phyloP scores from a whole-genome alignment of 2,113 vertebrate species.

The Mirounga angustirostris region DNA sequence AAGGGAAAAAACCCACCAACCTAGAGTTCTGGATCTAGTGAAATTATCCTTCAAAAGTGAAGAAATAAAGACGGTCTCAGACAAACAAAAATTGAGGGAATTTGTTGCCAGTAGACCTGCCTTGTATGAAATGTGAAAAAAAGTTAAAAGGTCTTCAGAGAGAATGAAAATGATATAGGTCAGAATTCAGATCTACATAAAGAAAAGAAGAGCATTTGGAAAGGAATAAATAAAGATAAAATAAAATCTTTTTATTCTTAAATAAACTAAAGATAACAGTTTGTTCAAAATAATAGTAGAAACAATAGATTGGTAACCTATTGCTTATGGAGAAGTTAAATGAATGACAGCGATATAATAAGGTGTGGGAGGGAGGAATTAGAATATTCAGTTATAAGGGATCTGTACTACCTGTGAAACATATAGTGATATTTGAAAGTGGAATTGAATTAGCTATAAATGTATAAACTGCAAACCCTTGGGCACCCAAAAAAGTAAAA shows the following conservation, averaged over 20 bases:
- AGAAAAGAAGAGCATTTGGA: background rate
- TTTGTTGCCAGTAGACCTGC: background rate
- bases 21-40: background rate
- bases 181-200: background rate
- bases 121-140: background rate
- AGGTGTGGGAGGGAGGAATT: background rate
- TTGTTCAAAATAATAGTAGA: background rate
- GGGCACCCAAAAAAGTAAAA: background rate
- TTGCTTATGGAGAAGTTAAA: background rate
- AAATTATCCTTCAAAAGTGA: background rate
- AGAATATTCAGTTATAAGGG: background rate
- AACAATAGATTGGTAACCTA: background rate
- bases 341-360: background rate
- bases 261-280: background rate
- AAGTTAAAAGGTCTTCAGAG: background rate
- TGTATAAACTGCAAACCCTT: background rate
- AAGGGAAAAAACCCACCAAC: background rate
- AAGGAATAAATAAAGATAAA: background rate
- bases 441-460: background rate
- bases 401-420: background rate
- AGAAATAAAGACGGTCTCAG: background rate
- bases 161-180: background rate
- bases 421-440: background rate
- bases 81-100: background rate
- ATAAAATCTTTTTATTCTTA: background rate